Conservation (phyloP, 2,797 vertebrate species). For the Thaleichthys pacificus region DNA sequence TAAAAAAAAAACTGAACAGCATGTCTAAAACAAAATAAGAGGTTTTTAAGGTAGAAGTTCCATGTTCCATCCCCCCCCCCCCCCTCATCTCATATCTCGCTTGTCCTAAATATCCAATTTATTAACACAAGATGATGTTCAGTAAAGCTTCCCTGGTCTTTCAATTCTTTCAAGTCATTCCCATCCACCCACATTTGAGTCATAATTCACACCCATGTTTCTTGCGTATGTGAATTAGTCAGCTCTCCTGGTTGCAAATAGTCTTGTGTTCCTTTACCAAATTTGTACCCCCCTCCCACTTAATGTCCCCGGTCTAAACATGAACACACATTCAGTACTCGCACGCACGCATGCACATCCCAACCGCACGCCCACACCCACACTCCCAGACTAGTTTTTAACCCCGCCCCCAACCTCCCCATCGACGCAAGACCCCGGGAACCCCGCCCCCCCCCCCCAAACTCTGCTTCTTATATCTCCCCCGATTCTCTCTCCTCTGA, state of each 20-base stretch:
- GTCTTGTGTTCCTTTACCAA: slow-evolving; percentile 17
- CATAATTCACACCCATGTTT: slow-evolving; percentile 30
- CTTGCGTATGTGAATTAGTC: slow-evolving; percentile 34
- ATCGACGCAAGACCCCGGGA: slow-evolving; percentile 33
- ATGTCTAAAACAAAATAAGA: slow-evolving; percentile 55
- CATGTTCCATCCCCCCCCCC: slow-evolving; percentile 31
- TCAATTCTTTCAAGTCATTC: slow-evolving; percentile 3
- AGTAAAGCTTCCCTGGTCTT: slow-evolving; percentile 30
- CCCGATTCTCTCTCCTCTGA: slow-evolving; percentile 78
- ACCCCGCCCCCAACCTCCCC: not conserved
- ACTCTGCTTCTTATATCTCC: slow-evolving; percentile 51
- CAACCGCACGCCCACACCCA: slow-evolving; percentile 33
- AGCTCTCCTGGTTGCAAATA: slow-evolving; percentile 34
- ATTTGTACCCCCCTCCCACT: slow-evolving; percentile 20
- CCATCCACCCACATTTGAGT: slow-evolving; percentile 11
- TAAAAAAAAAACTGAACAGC: slow-evolving; percentile 32
- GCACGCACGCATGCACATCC: slow-evolving; percentile 31
- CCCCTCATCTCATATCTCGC: not conserved
- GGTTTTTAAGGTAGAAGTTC: slow-evolving; percentile 36
- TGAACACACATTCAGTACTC: slow-evolving; percentile 43
- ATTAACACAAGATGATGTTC: slow-evolving; percentile 41
- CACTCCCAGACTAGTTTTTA: slow-evolving; percentile 24
- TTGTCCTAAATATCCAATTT: slow-evolving; percentile 35
- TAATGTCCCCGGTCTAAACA: slow-evolving; percentile 47
- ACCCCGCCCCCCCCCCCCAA: slow-evolving; percentile 35